These are phyloP conservation scores for Cygnus buccinator DNA, from an alignment of 2,113 vertebrate species.

Conservation along the genomic window DNA sequence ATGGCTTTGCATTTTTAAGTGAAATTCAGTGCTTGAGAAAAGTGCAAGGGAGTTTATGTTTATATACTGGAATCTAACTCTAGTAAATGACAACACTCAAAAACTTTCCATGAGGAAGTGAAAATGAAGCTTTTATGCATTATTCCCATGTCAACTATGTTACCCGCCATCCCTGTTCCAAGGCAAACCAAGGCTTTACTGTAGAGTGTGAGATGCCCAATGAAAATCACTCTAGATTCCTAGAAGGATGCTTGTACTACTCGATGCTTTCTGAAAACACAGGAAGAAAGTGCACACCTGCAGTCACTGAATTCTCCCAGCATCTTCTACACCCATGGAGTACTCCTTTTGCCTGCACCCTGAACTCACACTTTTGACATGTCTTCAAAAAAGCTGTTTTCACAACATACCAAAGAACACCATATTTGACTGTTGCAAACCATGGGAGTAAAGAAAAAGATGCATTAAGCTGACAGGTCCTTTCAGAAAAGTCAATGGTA, in stretches of 20 bases:
- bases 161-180: background rate
- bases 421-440: background rate
- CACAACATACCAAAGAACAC: background rate
- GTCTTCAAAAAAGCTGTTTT: background rate
- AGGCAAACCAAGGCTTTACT: background rate
- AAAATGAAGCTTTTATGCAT: background rate
- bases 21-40: background rate
- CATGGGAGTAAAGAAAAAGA: background rate
- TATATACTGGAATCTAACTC: background rate
- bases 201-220: background rate
- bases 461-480: background rate
- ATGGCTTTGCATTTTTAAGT: background rate
- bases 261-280: background rate
- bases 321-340: background rate
- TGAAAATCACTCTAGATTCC: background rate
- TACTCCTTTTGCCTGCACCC: background rate
- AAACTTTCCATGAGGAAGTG: background rate
- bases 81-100: background rate
- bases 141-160: background rate
- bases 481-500: background rate
- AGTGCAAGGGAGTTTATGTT: background rate
- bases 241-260: background rate
- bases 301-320: background rate
- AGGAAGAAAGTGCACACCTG: background rate
- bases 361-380: background rate